Evolutionary conservation across 2,888 invertebrate species (phyloP).

Genomic region (Eupithecia exiguata): DNA sequence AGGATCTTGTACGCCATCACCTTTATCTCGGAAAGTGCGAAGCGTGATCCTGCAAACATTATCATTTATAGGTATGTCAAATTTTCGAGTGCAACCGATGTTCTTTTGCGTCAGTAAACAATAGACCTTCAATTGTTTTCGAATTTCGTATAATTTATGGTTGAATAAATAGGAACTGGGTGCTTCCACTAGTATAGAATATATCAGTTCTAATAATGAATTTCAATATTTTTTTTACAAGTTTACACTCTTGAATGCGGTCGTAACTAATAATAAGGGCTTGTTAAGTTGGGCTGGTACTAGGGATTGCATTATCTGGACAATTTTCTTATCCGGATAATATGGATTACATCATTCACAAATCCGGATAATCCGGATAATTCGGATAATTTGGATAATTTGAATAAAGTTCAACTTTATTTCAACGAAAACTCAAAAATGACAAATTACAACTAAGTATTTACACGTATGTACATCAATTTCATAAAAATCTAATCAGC

Average conservation of each 20-base stretch:
- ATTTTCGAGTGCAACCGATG: neutral
- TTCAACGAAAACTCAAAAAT: too few species aligned
- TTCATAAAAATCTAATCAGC: too few species aligned
- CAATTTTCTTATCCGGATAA: too few species aligned
- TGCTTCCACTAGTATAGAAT: neutral
- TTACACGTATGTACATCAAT: too few species aligned
- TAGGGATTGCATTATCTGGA: too few species aligned
- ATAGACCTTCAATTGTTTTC: neutral
- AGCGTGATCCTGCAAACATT: conserved; percentile 54
- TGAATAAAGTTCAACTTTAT: too few species aligned
- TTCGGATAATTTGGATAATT: too few species aligned
- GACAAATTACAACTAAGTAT: too few species aligned
- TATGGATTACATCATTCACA: too few species aligned
- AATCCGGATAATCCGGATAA: too few species aligned
- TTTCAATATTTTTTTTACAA: neutral
- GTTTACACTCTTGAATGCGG: neutral
- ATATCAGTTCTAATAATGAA: neutral
- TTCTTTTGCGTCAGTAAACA: neutral
- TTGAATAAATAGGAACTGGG: neutral
- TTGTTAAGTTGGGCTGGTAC: too few species aligned
- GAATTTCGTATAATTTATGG: neutral
- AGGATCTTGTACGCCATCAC: conserved; percentile 56
- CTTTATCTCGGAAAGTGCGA: conserved; percentile 62
- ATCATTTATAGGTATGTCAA: neutral
- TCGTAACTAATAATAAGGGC: neutral